Conservation (phyloP, 2,797 vertebrate genomes). For the Falco novaeseelandiae region DNA sequence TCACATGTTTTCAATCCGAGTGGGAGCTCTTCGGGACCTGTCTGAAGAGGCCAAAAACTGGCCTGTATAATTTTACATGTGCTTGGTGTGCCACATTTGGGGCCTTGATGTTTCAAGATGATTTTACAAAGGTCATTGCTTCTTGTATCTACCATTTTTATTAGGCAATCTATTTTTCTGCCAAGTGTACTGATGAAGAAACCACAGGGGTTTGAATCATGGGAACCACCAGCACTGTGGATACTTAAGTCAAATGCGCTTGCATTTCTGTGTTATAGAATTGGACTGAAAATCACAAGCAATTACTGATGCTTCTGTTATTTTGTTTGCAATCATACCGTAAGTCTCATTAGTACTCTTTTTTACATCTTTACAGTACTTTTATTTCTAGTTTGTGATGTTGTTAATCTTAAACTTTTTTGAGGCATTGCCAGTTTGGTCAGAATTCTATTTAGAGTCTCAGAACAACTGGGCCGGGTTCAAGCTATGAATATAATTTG, state of each 20-base stretch:
- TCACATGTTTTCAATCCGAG: neutral
- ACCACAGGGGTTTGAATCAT: neutral
- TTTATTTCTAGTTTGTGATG: neutral
- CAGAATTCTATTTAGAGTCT: conserved; percentile 1
- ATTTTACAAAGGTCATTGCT: neutral
- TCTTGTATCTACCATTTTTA: neutral
- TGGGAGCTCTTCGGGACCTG: neutral
- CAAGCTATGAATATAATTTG: neutral
- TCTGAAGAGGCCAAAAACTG: neutral
- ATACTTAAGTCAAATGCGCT: neutral
- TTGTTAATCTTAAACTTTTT: neutral
- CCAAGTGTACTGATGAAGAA: neutral
- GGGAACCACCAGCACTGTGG: neutral
- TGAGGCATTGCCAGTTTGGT: neutral
- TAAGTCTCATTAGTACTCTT: neutral
- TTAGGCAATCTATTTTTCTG: neutral
- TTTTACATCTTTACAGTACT: neutral
- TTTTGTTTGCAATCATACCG: neutral
- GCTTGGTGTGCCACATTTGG: neutral
- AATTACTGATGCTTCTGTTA: neutral
- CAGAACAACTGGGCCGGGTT: neutral
- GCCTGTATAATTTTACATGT: neutral
- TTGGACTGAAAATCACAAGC: neutral
- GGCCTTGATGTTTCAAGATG: neutral
- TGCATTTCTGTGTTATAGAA: neutral